Evolutionary conservation across 1,140 invertebrate species (phyloP).

Genomic region (Whitmania pigra): DNA sequence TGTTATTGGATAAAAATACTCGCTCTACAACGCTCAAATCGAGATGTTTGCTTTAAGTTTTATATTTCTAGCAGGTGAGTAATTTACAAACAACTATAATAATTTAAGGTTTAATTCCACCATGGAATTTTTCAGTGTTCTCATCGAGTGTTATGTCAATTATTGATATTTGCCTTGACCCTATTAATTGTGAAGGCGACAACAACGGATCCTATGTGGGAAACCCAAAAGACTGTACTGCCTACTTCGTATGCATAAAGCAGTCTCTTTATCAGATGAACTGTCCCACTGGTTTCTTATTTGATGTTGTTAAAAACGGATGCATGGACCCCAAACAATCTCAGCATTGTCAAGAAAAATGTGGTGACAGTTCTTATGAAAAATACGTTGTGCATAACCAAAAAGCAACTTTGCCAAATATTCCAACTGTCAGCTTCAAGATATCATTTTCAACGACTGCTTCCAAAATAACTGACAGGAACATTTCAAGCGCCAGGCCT

Average conservation of each 20-base stretch:
- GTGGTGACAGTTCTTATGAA: too few species aligned
- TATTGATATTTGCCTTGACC: slow-evolving; percentile 4
- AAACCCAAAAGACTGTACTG: background rate
- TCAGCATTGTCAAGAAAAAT: too few species aligned
- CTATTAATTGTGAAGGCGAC: background rate
- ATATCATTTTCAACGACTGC: too few species aligned
- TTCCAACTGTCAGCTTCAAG: too few species aligned
- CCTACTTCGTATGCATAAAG: background rate
- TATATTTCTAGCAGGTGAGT: background rate
- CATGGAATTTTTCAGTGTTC: background rate
- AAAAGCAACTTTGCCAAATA: too few species aligned
- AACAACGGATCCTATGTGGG: background rate
- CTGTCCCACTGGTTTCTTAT: background rate
- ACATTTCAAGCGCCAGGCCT: too few species aligned
- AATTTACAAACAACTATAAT: background rate
- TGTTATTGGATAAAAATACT: too few species aligned
- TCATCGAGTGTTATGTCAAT: background rate
- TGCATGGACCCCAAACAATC: too few species aligned
- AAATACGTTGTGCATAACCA: too few species aligned
- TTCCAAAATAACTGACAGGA: too few species aligned
- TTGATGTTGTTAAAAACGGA: background rate
- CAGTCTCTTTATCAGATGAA: background rate
- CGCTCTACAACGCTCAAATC: background rate
- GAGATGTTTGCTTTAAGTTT: background rate
- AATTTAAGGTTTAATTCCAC: background rate